Evolutionary conservation across 2,113 vertebrate species (phyloP).

Genomic region (Henicopernis longicauda): DNA sequence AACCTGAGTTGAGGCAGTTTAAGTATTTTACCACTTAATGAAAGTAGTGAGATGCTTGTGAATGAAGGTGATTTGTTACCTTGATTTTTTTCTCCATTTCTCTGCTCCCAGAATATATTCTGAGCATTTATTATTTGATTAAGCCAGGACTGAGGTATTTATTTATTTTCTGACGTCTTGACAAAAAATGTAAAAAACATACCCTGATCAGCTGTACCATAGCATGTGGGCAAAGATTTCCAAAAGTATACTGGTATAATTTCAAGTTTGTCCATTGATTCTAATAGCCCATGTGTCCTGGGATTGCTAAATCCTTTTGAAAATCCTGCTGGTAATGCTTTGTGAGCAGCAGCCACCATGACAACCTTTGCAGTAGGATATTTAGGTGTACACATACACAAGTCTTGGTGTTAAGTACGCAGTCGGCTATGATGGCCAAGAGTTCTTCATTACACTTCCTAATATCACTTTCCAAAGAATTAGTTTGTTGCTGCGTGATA

Average conservation of each 20-base stretch:
- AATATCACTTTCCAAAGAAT: neutral
- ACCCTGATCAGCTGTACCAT: neutral
- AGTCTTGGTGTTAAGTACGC: fast-evolving
- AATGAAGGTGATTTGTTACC: neutral
- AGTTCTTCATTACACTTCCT: neutral
- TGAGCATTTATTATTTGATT: neutral
- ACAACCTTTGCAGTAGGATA: neutral
- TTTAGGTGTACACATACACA: too few relatives aligned
- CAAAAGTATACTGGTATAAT: neutral
- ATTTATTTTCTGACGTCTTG: neutral
- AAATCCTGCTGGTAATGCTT: neutral
- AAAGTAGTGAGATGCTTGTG: neutral
- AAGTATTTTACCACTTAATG: neutral
- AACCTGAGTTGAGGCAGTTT: neutral
- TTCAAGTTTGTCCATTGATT: neutral
- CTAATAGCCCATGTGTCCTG: neutral
- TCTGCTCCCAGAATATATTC: neutral
- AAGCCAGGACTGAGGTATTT: neutral
- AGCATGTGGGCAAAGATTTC: neutral
- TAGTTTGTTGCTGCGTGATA: neutral
- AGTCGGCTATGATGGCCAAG: neutral
- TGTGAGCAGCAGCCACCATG: neutral
- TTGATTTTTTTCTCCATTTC: neutral
- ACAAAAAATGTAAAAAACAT: neutral
- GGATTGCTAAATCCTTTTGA: neutral